Evolutionary conservation across 2,113 vertebrate genomes (phyloP).

Genomic region (Hipposideros armiger): DNA sequence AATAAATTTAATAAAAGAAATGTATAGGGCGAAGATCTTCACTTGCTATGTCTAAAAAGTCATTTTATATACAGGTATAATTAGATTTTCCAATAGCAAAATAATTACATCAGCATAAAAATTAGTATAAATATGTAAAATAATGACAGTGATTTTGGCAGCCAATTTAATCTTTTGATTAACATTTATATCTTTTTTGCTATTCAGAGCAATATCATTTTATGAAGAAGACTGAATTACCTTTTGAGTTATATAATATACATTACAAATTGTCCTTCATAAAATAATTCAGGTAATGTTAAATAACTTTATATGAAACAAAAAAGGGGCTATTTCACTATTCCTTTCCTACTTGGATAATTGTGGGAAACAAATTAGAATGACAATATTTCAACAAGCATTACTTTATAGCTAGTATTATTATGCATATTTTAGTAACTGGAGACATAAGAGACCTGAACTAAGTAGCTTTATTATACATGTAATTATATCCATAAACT

Average conservation of each 20-base stretch:
- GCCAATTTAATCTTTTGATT: constrained; percentile 46
- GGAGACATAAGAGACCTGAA: neutral
- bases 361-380: neutral
- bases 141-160: neutral
- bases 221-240: constrained; percentile 17
- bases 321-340: neutral
- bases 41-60: neutral
- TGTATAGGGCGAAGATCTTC: neutral
- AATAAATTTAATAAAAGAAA: neutral
- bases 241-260: neutral
- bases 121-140: constrained; percentile 41
- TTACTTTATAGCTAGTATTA: neutral
- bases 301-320: neutral
- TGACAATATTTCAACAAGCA: neutral
- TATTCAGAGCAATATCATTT: constrained; percentile 40
- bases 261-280: neutral
- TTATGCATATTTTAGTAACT: neutral
- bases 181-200: constrained; percentile 2
- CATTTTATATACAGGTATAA: neutral
- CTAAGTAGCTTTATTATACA: neutral
- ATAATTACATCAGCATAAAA: neutral
- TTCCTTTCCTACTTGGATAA: neutral
- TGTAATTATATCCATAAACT: constrained; percentile 10
- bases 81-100: constrained; percentile 30
- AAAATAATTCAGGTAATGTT: constrained; percentile 46